Percentiles rank a stretch among this genome's conserved stretches.
Conservation (phyloP, 2,888 invertebrate genomes). For the Drepana falcataria region DNA sequence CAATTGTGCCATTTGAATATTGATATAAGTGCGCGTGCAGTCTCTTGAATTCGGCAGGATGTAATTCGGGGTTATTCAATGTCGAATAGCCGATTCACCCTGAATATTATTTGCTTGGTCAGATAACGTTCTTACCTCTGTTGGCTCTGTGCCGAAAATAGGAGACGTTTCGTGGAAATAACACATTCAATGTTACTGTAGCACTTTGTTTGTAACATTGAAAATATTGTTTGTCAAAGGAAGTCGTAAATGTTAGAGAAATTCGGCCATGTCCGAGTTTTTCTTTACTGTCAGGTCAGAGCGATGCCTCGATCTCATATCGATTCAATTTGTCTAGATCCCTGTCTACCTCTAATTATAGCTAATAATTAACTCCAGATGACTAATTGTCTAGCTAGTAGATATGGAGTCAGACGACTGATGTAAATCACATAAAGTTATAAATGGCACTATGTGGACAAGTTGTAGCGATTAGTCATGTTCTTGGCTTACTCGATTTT, state of each 20-base stretch:
- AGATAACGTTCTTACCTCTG: not conserved
- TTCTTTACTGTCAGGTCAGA: too few relatives aligned
- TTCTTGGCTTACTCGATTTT: not conserved
- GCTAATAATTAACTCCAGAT: not conserved
- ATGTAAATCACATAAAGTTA: not conserved
- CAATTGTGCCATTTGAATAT: not conserved
- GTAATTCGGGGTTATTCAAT: not conserved
- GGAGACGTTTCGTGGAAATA: not conserved
- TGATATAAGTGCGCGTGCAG: not conserved
- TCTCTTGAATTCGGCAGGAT: not conserved
- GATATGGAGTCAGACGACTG: not conserved
- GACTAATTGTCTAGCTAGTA: not conserved
- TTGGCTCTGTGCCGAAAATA: conserved; percentile 1
- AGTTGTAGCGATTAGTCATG: not conserved
- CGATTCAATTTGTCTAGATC: too few relatives aligned
- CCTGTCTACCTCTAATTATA: too few relatives aligned
- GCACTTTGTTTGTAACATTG: too few relatives aligned
- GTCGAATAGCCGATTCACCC: not conserved
- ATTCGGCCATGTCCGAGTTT: too few relatives aligned
- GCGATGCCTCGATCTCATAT: too few relatives aligned
- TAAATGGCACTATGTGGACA: not conserved
- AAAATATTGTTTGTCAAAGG: too few relatives aligned
- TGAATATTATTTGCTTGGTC: not conserved
- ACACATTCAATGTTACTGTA: too few relatives aligned
- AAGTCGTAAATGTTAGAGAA: too few relatives aligned